Base-by-base conservation (phyloP, 2,888 invertebrate species). In the Caenorhabditis becei region DNA sequence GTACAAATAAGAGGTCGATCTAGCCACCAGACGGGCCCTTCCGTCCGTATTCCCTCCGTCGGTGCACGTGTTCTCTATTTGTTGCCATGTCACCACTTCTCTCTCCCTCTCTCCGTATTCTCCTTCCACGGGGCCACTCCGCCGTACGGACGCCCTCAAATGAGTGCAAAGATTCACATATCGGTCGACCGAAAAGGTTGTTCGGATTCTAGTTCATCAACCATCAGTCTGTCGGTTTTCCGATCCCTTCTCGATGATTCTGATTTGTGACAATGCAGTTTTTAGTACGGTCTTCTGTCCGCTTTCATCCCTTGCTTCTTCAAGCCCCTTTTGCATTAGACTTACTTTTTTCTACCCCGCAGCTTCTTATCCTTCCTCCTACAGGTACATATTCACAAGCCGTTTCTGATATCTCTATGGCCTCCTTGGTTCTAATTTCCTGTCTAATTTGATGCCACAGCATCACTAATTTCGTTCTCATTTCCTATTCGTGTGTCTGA, bases 31-130 rank as follows among this genome's bases (percentile, higher is more conserved):
- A n/a, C n/a, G n/a, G n/a, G n/a, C 44, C 62, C n/a, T 18, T 24
- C 56, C 26, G 44, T 26, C 53, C 44, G 53, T 54, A 59, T 26
- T 37, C 26, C 58, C 51, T 66, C 65, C 35, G 18, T 37, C 37
- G 7, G 70, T 56, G 54, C 71, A 56, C 53, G 61, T 41, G 51
- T 44, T 62, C 54, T 63, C 72, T 72, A 47, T 56, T 72, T 63
- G 72, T 72, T 54, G 71, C 62, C 71, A 71, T 71, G 72, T 72
- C 72, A 72, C 59, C 74, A 16, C 32, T 14, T 35, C 26, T 23
- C 49, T 28, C 23, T 59, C 32, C 16, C 35, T 18, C 7, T 32
- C 20, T 37, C 59, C 41, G 7, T 1, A 23, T 23, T 41, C 41
- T 18, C 41, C 1, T 24, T 61, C 10, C 23, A 24, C 11, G 10